Base-by-base conservation (phyloP, 1,140 invertebrate species). In the Whitmania pigra region DNA sequence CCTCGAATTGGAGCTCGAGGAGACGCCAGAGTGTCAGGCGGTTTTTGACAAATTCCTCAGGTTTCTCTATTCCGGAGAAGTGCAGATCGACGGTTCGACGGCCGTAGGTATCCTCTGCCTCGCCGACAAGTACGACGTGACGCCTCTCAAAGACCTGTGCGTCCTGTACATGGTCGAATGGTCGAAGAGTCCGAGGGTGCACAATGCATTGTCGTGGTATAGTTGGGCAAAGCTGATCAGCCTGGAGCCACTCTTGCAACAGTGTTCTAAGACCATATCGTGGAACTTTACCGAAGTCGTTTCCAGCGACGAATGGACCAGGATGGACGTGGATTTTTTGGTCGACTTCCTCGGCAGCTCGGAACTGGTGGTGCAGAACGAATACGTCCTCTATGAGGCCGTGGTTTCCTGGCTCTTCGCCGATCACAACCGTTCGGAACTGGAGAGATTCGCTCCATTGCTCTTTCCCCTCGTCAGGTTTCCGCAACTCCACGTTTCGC, bases 91-190 rank as follows among this genome's bases (percentile, higher is more conserved):
- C 31, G 75, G 76, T 31, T 77, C 79, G 0, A 77, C 77, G 20
- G 78, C 79, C 31, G 78, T 81, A 0, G 81, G 81, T 13, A 79
- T 82, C 69, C 74, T 82, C n/a, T 82, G 80, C 73, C 75, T 82
- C 29, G 81, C 81, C 20, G 81, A 82, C 73, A 82, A 82, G 71
- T 82, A 82, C 75, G 78, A 80, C 73, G 81, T 82, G 4, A 73
- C 74, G n/a, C 81, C 81, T 25, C 74, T 82, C 40, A 81, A 81
- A 71, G 63, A 73, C 22, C 73, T 82, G 27, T 81, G 80, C 74
- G 78, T 77, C 15, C 73, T 76, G 27, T 82, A 81, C 74, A 82
- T 82, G 81, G 75, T 80, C 13, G 76, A 80, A 36, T 76, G 81
- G 71, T 77, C 78, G 4, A 74, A 76, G 67, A 79, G 79, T 11